Base-by-base conservation (phyloP, 2,888 invertebrate species). In the Leucoma salicis region DNA sequence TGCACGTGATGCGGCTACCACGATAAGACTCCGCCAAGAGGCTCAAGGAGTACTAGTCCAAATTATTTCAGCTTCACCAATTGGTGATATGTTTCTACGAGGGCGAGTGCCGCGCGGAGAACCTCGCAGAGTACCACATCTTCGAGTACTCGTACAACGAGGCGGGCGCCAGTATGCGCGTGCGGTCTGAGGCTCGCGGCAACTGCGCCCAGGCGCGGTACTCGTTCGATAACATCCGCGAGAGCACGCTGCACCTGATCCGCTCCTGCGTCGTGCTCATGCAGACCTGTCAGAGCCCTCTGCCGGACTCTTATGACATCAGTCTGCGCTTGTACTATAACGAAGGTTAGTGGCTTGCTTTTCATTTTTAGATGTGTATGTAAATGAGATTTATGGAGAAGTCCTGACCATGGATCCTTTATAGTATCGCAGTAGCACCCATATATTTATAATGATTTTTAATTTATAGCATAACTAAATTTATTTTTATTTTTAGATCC, bases 51-150 rank as follows among this genome's bases (percentile, higher is more conserved):
- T n/a, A n/a, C n/a, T n/a, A n/a, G n/a, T n/a, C n/a, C n/a, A n/a
- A n/a, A n/a, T n/a, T n/a, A n/a, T 53, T 70, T 2, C 53, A 88
- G 88, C 66, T 87, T 0, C 74, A 79, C 10, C 74, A 81, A 57
- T 52, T 88, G 33, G 85, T 73, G 0, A 46, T 88, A 7, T 88
- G 87, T 46, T 82, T 88, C 49, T 86, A 87, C 62, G 78, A 80
- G 13, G 77, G 70, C 18, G 77, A 77, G 1, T 74, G 74, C 35
- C 66, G 61, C 16, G 31, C 49, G 1, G 83, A 81, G n/a, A 83
- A 80, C 39, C 56, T 88, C 5, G 38, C 78, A 0, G 88, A 88
- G 39, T 85, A 79, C 39, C 67, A 84, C 42, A 53, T 79, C 2
- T 83, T 88, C 48, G 79, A 85, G 47, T 88, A 81, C 46, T 25